These are phyloP conservation scores for Stenodera caucasica DNA, from an alignment of 2,888 invertebrate species.

Conservation along the genomic window DNA sequence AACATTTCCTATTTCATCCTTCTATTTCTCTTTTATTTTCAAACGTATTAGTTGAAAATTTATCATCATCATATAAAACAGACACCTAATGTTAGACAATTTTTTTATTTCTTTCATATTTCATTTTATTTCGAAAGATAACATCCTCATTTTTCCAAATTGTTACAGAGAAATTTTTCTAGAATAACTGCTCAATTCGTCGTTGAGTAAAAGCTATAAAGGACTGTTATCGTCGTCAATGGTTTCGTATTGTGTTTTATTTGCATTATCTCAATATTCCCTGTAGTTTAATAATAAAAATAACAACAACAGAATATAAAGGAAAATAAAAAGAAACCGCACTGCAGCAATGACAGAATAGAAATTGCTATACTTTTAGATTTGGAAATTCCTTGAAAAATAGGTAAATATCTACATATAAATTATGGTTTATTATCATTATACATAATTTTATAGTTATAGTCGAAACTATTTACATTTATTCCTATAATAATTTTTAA, in stretches of 20 bases:
- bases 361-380: constrained; percentile 44
- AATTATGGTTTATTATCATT: too few relatives aligned
- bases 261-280: constrained; percentile 28
- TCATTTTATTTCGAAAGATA: constrained; percentile 9
- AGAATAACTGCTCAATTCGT: too few relatives aligned
- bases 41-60: not conserved
- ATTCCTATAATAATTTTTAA: too few relatives aligned
- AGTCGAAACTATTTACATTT: too few relatives aligned
- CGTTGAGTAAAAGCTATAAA: too few relatives aligned
- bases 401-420: too few relatives aligned
- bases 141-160: constrained; percentile 23
- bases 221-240: constrained; percentile 19
- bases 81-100: not conserved
- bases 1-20: not conserved
- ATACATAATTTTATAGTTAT: too few relatives aligned
- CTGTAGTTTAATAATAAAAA: constrained; percentile 38
- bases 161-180: constrained; percentile 13
- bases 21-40: not conserved
- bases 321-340: constrained; percentile 30
- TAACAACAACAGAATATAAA: constrained; percentile 40
- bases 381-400: constrained; percentile 27
- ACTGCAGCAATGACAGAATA: constrained; percentile 42
- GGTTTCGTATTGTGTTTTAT: constrained; percentile 16
- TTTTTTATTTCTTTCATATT: not conserved
- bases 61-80: not conserved